Base-by-base conservation (phyloP, 2,797 vertebrate genomes). In the Typhlichthys subterraneus region DNA sequence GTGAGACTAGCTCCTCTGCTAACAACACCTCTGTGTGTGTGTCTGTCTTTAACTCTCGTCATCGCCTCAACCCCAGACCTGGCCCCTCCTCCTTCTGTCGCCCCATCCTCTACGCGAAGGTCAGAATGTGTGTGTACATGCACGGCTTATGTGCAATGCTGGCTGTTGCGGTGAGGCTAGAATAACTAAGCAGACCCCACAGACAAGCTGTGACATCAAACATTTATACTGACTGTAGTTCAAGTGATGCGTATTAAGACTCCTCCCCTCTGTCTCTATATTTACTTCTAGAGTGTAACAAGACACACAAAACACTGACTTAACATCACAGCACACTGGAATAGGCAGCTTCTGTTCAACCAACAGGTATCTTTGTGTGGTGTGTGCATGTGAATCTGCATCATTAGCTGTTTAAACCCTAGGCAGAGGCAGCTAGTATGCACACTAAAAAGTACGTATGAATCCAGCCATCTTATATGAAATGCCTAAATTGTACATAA, bases 191-290 rank as follows among this genome's bases (percentile, higher is more conserved):
- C 57, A 10, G 53, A 33, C 50, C 12, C 23, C n/a, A 51, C 62
- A 69, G 72, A 70, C 56, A 54, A 76, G 71, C 68, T 51, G 0
- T 1, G 47, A 31, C 73, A 88, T 87, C 50, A 87, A 89, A 87
- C 70, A 89, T 88, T 87, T 86, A 87, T 77, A 67, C 42, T 9
- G 61, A 70, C 71, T 63, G 76, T 15, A 75, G 59, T 63, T 76
- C 61, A 71, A 65, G 42, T 54, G 67, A 57, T 13, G 2, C 12
- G 50, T 19, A 53, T 49, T 54, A 69, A 69, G 62, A 69, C 68
- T 57, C 73, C 65, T 59, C 61, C 62, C 29, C 23, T 72, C 13
- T 3, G 46, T 48, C 19, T 33, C 46, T 50, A 31, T 29, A 46
- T 31, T 59, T 49, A 49, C 46, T 11, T 1, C 31, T 29, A 53